Evolutionary conservation across 2,888 invertebrate genomes (phyloP), one percentile per base, ranked within the genome.

Genomic region (Monoplex corrugatus): DNA sequence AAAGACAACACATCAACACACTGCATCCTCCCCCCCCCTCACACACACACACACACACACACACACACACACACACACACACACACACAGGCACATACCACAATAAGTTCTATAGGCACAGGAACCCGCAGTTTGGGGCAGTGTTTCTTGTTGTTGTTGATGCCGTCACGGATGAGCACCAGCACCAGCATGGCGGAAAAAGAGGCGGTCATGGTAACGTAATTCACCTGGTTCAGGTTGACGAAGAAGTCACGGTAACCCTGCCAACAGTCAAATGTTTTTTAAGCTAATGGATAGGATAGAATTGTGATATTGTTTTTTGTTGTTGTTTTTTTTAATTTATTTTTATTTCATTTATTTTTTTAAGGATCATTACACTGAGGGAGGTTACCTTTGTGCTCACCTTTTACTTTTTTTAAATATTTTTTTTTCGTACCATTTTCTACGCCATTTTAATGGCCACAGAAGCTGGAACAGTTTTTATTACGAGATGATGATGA

Each of bases 131-230:
- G 86, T 16, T 80, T 89, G 68, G 89, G 88, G 89, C 92, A 92
- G 45, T 86, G 88, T 19, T 89, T 91, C 40, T 92, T 92, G 90
- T 93, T 93, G 87, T 92, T 92, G 88, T 96, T 96, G 85, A 97
- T 92, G 57, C 94, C 93, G 90, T 96, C 95, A 92, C 96, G 96
- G 84, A 95, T 95, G 45, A 97, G 93, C 96, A 57, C 98, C 97
- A 85, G 97, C 94, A 40, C 50, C 45, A 97, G 92, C 87, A 98
- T 97, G 1, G 97, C 97, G 82, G 97, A 96, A 32, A 97, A 92
- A 0, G 98, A 98, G 80, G 98, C 97, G 43, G 97, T 95, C 68
- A 98, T 95, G 0, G 98, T 97, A 0, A 97, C 97, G 92, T 97
- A 95, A 95, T 98, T 98, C 8, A 97, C 96, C 43, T 96, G 93